Evolutionary conservation across 2,113 vertebrate species (phyloP), one percentile per base, ranked within the genome.

Genomic region (Lampris incognitus): DNA sequence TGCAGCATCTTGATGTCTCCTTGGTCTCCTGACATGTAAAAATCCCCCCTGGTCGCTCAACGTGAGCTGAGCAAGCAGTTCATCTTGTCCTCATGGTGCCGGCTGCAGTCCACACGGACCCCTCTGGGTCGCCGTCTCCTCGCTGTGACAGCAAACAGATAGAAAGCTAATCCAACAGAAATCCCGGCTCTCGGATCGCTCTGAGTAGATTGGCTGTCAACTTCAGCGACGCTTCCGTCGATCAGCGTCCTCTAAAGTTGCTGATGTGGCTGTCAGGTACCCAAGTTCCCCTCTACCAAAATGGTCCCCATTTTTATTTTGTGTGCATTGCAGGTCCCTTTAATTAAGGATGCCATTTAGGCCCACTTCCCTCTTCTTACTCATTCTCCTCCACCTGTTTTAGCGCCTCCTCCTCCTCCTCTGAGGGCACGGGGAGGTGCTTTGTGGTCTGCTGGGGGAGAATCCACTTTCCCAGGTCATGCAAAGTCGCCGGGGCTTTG

Each of bases 391-490:
- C 69, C 48, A 10, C 44, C 52, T 56, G 24, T 24, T 24, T 24
- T 24, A 24, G 48, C 9, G 48, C 71, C 65, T 55, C 52, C 64
- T 77, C 69, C 48, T 13, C 44, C 52, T 56, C 5, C 37, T 46
- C 41, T 48, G 39, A 9, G 8, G 44, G 40, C 52, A 24, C 8
- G 69, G 51, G 63, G 52, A 77, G 59, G 54, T 74, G 65, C 70
- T 11, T 37, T 65, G 81, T 73, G 78, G 65, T 68, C 73, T 63
- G 77, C 61, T 85, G 72, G 82, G 63, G 65, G 72, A 85, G 64
- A 91, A 90, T 93, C 91, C 89, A 89, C 85, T 87, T 86, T 88
- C 83, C 75, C 74, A 81, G 90, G 87, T 90, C 85, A 84, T 66
- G 54, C 54, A 91, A 94, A 93, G 87, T 84, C 85, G 78, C 88